These are phyloP conservation scores for Oreochromis mossambicus DNA, from an alignment of 2,797 vertebrate genomes.

Conservation along the genomic window DNA sequence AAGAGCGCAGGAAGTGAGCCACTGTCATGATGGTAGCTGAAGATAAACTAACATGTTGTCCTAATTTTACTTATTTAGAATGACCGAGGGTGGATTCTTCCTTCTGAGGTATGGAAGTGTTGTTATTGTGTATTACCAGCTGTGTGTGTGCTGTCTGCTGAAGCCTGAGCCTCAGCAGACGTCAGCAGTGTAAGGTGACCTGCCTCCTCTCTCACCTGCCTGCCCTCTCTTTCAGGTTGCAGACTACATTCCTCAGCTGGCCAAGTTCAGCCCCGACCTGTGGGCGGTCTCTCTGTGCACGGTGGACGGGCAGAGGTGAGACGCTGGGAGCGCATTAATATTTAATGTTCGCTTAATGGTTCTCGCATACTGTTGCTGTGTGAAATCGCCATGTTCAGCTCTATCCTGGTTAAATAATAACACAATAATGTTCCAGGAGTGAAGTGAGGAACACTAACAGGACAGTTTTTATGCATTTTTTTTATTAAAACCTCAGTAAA, in stretches of 20 bases:
- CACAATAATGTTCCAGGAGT: background rate
- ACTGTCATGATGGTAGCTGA: background rate
- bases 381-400: background rate
- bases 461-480: background rate
- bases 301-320: slow-evolving; percentile 95
- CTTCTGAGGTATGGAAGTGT: background rate
- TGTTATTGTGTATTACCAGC: background rate
- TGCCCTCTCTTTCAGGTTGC: slow-evolving; percentile 82
- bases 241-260: slow-evolving; percentile 97
- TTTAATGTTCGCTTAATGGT: background rate
- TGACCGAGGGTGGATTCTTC: background rate
- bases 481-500: background rate
- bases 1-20: background rate
- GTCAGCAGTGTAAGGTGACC: slow-evolving; percentile 7
- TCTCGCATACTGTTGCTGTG: background rate
- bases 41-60: background rate
- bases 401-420: background rate
- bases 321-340: background rate
- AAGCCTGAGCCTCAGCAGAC: slow-evolving; percentile 12
- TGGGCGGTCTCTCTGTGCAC: slow-evolving; percentile 97
- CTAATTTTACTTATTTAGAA: background rate
- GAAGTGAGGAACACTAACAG: background rate
- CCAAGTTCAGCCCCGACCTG: slow-evolving; percentile 94
- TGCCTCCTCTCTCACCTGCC: background rate
- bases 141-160: background rate